These are phyloP conservation scores for Pristionchus entomophagus DNA, from an alignment of 2,888 invertebrate genomes.

Conservation along the genomic window DNA sequence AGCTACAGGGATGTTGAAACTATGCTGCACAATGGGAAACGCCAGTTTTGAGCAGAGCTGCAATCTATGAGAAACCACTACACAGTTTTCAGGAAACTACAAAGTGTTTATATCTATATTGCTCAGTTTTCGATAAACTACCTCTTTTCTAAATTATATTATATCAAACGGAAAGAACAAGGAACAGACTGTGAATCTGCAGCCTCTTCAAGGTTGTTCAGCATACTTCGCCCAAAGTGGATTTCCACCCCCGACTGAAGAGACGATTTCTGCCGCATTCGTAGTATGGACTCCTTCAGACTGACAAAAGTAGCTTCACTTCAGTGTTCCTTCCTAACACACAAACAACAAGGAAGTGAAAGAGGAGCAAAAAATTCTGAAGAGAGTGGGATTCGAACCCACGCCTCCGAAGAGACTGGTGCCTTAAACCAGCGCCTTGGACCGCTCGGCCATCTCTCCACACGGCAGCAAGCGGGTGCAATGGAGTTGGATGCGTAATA, in stretches of 20 bases:
- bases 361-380: slow-evolving; percentile 54
- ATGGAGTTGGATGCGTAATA: neutral
- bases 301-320: neutral
- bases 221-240: neutral
- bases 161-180: no score
- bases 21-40: no score
- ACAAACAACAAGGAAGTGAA: neutral
- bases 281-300: neutral
- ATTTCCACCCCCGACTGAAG: neutral
- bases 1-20: no score
- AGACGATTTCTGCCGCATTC: neutral
- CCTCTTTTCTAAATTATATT: no score
- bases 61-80: no score
- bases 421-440: slow-evolving; percentile 92
- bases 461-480: neutral
- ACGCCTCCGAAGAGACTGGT: slow-evolving; percentile 90
- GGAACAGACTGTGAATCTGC: no score
- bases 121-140: no score
- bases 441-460: slow-evolving; percentile 85
- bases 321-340: neutral
- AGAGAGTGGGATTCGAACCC: slow-evolving; percentile 87
- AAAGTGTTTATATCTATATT: no score
- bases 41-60: no score
- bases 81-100: no score
- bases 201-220: neutral